Evolutionary conservation across 2,888 invertebrate species (phyloP).

Genomic region (Prosapia bicincta): DNA sequence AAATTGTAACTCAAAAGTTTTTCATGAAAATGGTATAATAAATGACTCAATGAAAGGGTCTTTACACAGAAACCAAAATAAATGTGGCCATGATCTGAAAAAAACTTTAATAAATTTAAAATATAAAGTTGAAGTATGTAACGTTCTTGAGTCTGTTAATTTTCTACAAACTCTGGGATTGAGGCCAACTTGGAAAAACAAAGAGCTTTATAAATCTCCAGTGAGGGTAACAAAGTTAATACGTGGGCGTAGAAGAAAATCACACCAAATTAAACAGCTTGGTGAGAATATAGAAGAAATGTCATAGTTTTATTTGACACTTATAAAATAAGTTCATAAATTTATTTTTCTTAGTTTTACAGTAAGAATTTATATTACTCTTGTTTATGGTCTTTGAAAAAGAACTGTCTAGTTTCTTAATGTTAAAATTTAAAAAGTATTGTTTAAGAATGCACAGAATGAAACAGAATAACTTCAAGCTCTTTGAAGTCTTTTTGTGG

Average conservation of each 20-base stretch:
- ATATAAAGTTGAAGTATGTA: not conserved
- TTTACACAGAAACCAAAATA: not conserved
- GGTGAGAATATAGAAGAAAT: too few species aligned
- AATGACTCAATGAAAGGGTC: not conserved
- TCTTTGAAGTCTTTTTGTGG: too few species aligned
- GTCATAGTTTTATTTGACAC: too few species aligned
- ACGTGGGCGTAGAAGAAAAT: not conserved
- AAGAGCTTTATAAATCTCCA: not conserved
- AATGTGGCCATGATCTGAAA: not conserved
- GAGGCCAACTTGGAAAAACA: not conserved
- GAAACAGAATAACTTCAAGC: too few species aligned
- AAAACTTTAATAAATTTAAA: not conserved
- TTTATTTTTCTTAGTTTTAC: too few species aligned
- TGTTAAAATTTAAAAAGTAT: too few species aligned
- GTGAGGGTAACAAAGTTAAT: not conserved
- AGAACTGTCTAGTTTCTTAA: too few species aligned
- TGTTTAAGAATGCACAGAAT: too few species aligned
- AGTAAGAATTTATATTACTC: too few species aligned
- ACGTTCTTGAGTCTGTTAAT: not conserved
- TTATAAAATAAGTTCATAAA: too few species aligned
- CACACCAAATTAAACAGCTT: too few species aligned
- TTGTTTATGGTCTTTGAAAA: too few species aligned
- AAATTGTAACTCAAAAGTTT: not conserved
- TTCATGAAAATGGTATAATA: not conserved
- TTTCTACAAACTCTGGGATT: not conserved